Evolutionary conservation across 2,113 vertebrate species (phyloP).

Genomic region (Arothron firmamentum): DNA sequence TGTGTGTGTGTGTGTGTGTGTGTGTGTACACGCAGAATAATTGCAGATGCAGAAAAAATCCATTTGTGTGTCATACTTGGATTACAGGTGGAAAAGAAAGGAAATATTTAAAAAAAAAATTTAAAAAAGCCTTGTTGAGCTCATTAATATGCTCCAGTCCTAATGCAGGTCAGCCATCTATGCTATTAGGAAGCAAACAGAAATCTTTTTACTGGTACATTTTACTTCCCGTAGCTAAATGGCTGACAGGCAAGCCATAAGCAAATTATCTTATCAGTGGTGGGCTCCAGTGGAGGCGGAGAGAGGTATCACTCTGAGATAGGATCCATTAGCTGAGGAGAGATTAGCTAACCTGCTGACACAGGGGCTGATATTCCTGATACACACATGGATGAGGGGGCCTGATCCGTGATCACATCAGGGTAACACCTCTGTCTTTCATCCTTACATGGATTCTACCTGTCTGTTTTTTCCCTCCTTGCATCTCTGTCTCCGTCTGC

Average conservation of each 20-base stretch:
- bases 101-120: no score
- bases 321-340: conserved; percentile 58
- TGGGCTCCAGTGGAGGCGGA: conserved; percentile 28
- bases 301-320: no score
- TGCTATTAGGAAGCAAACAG: no score
- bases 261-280: conserved; percentile 42
- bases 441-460: conserved; percentile 44
- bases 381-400: conserved; percentile 39
- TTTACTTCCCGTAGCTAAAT: conserved; percentile 19
- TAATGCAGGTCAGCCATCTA: no score
- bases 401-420: conserved; percentile 50
- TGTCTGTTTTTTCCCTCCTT: conserved; percentile 12
- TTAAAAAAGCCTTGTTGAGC: no score
- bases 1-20: background rate
- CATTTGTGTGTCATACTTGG: background rate
- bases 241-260: conserved; percentile 32
- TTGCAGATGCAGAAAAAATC: no score
- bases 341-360: conserved; percentile 71
- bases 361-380: conserved; percentile 54
- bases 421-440: conserved; percentile 40
- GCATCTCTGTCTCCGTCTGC: background rate
- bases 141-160: no score
- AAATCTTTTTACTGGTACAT: conserved; percentile 1
- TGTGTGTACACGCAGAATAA: background rate
- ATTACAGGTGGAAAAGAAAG: no score